Conservation (phyloP, 2,797 vertebrate species). For the Cynodonichthys magdalenae region DNA sequence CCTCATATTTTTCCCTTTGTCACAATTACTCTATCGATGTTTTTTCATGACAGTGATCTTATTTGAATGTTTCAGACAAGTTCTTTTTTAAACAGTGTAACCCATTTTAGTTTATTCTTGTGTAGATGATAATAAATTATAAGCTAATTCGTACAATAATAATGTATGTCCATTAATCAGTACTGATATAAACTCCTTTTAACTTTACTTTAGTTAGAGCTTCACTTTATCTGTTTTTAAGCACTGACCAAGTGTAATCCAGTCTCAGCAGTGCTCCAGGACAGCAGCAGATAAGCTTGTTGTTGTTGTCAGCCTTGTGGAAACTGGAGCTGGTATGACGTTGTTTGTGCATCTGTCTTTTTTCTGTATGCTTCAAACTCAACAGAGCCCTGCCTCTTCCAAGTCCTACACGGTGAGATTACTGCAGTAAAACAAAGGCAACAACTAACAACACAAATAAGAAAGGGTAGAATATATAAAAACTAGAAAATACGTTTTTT, state of each 20-base stretch:
- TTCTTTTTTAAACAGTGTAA: not conserved
- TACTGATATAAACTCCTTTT: not conserved
- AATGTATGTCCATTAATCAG: not conserved
- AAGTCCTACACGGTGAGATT: slow-evolving; percentile 92
- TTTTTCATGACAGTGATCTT: too few species aligned
- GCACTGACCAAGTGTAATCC: slow-evolving; percentile 48
- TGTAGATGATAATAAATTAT: not conserved
- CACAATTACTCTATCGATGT: too few species aligned
- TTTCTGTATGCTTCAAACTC: slow-evolving; percentile 75
- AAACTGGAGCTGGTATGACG: slow-evolving; percentile 31
- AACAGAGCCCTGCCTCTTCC: slow-evolving; percentile 92
- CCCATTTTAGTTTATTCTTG: not conserved
- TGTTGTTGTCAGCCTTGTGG: slow-evolving; percentile 30
- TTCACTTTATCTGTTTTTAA: slow-evolving; percentile 12
- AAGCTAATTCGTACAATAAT: not conserved
- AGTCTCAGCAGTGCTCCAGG: slow-evolving; percentile 39
- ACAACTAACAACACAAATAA: not conserved
- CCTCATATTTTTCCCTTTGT: too few species aligned
- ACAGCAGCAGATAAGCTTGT: slow-evolving; percentile 37
- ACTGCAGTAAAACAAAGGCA: not conserved
- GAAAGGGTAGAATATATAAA: too few species aligned
- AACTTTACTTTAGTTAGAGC: not conserved
- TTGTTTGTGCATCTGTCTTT: slow-evolving; percentile 65
- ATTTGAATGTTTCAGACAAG: too few species aligned
- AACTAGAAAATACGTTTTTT: too few species aligned